A percentile compares a stretch with the other conserved stretches of the same genome.
Evolutionary conservation across 2,113 vertebrate genomes (phyloP).

Genomic region (Myrmecobius fasciatus): DNA sequence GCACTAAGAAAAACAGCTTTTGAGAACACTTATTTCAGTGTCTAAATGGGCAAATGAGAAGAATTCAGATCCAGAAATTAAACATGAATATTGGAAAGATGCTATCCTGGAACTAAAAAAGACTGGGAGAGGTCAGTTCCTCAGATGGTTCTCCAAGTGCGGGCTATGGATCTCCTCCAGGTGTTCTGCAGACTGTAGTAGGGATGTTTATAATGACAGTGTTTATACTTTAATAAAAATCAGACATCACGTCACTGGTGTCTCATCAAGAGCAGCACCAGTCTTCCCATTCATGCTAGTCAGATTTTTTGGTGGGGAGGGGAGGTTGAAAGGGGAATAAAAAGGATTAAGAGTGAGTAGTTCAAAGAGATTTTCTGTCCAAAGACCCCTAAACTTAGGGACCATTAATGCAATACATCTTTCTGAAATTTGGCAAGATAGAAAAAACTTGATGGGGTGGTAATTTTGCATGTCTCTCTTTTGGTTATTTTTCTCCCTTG

Average conservation of each 20-base stretch:
- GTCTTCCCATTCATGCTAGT: conserved; percentile 56
- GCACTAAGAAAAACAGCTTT: neutral
- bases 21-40: conserved; percentile 38
- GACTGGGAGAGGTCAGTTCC: neutral
- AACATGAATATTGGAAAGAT: conserved; percentile 16
- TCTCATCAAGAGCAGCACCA: conserved; percentile 60
- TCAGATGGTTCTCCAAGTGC: neutral
- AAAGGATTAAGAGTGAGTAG: neutral
- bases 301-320: neutral
- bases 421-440: neutral
- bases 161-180: conserved; percentile 6
- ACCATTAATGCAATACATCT: neutral
- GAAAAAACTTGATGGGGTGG: neutral
- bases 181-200: neutral
- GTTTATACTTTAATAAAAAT: conserved; percentile 48
- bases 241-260: conserved; percentile 70
- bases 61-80: conserved; percentile 2
- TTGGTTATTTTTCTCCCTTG: neutral
- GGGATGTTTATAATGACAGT: conserved; percentile 23
- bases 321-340: neutral
- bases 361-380: neutral
- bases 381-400: neutral
- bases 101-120: neutral
- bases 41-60: neutral
- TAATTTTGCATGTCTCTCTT: neutral